Evolutionary conservation across 1,140 invertebrate genomes (phyloP), one percentile per base, ranked within the genome.

Genomic region (Cylas formicarius): DNA sequence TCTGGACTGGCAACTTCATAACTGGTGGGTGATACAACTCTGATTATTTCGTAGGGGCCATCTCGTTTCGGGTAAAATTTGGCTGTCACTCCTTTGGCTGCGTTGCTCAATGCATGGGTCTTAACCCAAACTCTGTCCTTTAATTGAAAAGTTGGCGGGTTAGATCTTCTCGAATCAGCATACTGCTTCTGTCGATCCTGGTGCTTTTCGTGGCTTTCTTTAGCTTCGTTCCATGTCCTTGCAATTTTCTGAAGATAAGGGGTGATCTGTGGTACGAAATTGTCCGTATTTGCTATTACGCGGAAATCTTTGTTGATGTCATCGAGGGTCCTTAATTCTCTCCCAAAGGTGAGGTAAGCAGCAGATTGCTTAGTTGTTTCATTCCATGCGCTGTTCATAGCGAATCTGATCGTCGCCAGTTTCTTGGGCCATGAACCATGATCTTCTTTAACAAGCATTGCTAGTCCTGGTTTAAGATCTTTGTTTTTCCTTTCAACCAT

Each of bases 361-460:
- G 44, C 20, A 18, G 35, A 31, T 18, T 23, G 24, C 10, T 23
- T 27, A 24, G 44, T 47, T 14, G 36, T 24, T 19, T 38, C 9
- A 13, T 24, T 13, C 6, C 13, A 55, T 42, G 61, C 63, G 1
- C 67, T 67, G 36, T 71, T 69, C 38, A 66, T 58, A 0, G 67
- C 68, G 29, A 67, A 70, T 0, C 56, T 44, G 3, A 70, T 51
- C 17, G 60, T 55, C 1, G 56, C 5, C 8, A 38, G 9, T 13
- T 68, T 68, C 16, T 57, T 63, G 1, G 63, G 34, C 48, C 35
- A 38, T 9, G 5, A 13, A 11, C 10, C 23, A 18, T 35, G 33
- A 3, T 35, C 33, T 10, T n/a, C 3, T 8, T 9, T 7, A 35
- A 21, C n/a, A 7, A 21, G 13, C 9, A 35, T 35, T 13, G 33